Evolutionary conservation across 2,888 invertebrate genomes (phyloP), one percentile per base, ranked within the genome.

Genomic region (Mimas tiliae): DNA sequence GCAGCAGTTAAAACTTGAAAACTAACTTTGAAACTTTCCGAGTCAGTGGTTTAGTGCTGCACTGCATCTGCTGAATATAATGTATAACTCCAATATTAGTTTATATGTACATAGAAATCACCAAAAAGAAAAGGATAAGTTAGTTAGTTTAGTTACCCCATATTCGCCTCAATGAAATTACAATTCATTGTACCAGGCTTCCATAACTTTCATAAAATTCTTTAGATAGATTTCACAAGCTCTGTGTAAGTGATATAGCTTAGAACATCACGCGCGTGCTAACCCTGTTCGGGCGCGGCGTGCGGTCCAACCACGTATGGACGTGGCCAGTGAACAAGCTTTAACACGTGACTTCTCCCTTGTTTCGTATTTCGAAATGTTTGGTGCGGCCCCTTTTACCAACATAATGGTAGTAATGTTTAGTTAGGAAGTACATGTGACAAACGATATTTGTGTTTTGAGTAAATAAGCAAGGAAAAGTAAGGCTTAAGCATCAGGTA

Each of bases 311-410:
- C 58, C 58, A 58, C 58, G 42, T 58, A 58, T 58, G 58, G 38
- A 58, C 58, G 58, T 38, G 58, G 58, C 42, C 58, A 42, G 12
- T 16, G 58, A 16, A 58, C 58, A 58, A 38, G 58, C 58, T 38
- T 58, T 58, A 58, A 58, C 58, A 58, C 58, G 58, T 58, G 58
- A 58, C 58, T 58, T 42, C 58, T 58, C 58, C 42, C 58, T 19
- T 38, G 19, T 42, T 58, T 42, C 42, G 38, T 38, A 7, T 58
- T 58, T 58, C 58, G 12, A 19, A 34, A 55, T 42, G 34, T 55
- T n/a, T 55, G 34, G 38, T 42, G 38, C 38, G 16, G 19, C 19
- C 12, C 14, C 9, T 33, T 19, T 19, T 19, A 50, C 48, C 16
- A 50, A 19, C 16, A 50, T 50, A 19, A 19, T 50, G 3, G 8